These are phyloP conservation scores for Hypomecis atomaria DNA, from an alignment of 2,888 invertebrate species.

Conservation along the genomic window DNA sequence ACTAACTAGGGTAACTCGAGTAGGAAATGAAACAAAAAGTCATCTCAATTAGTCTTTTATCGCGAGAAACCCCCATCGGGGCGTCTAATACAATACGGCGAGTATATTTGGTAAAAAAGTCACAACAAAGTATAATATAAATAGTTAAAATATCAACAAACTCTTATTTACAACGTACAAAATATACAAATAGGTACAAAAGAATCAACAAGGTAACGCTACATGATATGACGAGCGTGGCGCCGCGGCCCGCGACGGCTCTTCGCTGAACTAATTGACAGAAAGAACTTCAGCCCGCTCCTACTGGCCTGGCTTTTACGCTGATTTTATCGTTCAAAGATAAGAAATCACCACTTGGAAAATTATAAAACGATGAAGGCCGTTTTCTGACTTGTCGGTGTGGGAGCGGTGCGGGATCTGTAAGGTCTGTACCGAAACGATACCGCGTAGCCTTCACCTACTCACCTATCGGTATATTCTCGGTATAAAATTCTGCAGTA, in stretches of 20 bases:
- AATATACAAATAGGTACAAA: constrained; percentile 77
- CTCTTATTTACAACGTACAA: constrained; percentile 81
- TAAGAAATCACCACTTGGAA: no score
- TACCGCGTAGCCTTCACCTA: no score
- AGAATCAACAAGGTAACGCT: constrained; percentile 70
- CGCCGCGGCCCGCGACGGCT: neutral
- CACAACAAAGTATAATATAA: constrained; percentile 81
- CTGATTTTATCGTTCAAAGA: no score
- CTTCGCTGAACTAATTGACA: no score
- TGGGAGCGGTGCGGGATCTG: no score
- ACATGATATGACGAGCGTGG: constrained; percentile 47
- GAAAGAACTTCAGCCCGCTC: no score
- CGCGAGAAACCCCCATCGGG: constrained; percentile 48
- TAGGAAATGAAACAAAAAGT: constrained; percentile 21
- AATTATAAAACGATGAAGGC: no score
- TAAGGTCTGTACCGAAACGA: no score
- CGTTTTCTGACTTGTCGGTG: no score
- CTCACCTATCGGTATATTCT: no score
- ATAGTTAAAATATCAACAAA: constrained; percentile 82
- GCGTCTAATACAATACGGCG: constrained; percentile 50
- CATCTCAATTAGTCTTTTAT: constrained; percentile 39
- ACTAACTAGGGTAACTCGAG: neutral
- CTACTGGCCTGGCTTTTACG: no score
- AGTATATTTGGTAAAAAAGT: constrained; percentile 82
- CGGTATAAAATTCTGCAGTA: no score